Evolutionary conservation across 2,888 invertebrate species (phyloP).

Genomic region (Drosophila flavopinicola): DNA sequence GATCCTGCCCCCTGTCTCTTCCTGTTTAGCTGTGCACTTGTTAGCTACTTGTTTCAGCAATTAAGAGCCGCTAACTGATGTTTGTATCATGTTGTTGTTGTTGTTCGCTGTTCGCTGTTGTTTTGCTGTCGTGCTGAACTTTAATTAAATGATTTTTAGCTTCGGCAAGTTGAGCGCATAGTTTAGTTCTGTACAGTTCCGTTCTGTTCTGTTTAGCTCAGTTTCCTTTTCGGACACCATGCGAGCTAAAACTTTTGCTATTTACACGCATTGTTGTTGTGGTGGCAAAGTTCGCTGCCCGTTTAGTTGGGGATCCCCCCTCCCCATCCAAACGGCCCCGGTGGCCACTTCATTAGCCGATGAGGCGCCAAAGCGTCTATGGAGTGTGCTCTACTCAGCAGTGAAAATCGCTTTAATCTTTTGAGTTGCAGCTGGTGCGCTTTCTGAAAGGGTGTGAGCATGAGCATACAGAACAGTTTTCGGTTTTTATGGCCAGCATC

Average conservation of each 20-base stretch:
- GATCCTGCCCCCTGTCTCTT: background rate
- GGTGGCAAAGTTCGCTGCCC: conserved; percentile 48
- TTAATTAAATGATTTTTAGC: conserved; percentile 79
- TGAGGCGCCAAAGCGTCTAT: conserved; percentile 27
- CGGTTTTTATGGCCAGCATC: background rate
- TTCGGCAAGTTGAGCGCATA: conserved; percentile 60
- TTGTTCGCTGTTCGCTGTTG: conserved; percentile 24
- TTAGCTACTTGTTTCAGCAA: conserved; percentile 77
- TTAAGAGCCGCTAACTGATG: conserved; percentile 71
- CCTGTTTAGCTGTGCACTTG: conserved; percentile 50
- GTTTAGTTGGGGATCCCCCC: conserved; percentile 5
- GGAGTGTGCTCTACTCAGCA: background rate
- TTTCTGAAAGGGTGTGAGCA: background rate
- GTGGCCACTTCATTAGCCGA: conserved; percentile 64
- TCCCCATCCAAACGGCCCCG: too few relatives aligned
- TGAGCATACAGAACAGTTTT: background rate
- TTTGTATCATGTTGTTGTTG: conserved; percentile 44
- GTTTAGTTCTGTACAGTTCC: conserved; percentile 30
- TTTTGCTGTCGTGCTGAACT: conserved; percentile 45
- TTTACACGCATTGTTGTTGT: conserved; percentile 71
- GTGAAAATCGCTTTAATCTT: background rate
- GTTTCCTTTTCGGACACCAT: conserved; percentile 47
- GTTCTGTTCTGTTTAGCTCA: conserved; percentile 12
- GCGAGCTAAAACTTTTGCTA: conserved; percentile 62
- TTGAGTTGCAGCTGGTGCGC: conserved; percentile 9